Base-by-base conservation (phyloP, 2,113 vertebrate genomes). In the Brachyhypopomus gauderio region DNA sequence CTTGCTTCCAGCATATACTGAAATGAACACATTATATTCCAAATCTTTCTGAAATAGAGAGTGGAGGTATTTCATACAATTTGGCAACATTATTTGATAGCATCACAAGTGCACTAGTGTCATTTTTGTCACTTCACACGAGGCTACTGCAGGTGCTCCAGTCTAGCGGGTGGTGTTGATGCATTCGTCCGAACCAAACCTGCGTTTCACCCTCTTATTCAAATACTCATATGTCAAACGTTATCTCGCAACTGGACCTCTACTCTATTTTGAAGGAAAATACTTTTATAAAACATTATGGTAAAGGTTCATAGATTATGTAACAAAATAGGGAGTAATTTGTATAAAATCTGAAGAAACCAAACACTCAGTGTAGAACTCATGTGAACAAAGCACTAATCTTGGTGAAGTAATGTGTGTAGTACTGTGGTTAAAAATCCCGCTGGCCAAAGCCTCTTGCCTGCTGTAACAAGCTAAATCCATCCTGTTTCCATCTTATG, bases 401-500 rank as follows among this genome's bases (percentile, higher is more conserved):
- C 23, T 14, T 14, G 27, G 16, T 6, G 25, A 30, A 27, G 45
- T 52, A 14, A 52, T 14, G 12, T 56, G 45, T 19, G 45, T 52
- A 30, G 1, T 20, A 38, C 27, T 22, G 66, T 30, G 77, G 55
- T 70, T 60, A 71, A 71, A 79, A 60, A 34, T 36, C 30, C n/a
- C 71, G n/a, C 55, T 71, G 60, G 56, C 52, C 3, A 79, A 79
- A 66, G 11, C 55, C 55, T 69, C 34, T 58, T 45, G 22, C 72
- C 58, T 12, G 2, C 45, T 52, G 45, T 52, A 52, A 52, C 45
- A 41, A 41, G 20, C 58, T 72, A 70, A 41, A 75, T 58, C 64
- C 73, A 64, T 83, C 69, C 59, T 81, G 34, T 86, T 69, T 64
- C 36, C 58, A 76, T 83, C 62, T 75, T 83, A 67, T 83, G 72